Conservation (phyloP, 2,113 vertebrate species). For the Clarias magur region DNA sequence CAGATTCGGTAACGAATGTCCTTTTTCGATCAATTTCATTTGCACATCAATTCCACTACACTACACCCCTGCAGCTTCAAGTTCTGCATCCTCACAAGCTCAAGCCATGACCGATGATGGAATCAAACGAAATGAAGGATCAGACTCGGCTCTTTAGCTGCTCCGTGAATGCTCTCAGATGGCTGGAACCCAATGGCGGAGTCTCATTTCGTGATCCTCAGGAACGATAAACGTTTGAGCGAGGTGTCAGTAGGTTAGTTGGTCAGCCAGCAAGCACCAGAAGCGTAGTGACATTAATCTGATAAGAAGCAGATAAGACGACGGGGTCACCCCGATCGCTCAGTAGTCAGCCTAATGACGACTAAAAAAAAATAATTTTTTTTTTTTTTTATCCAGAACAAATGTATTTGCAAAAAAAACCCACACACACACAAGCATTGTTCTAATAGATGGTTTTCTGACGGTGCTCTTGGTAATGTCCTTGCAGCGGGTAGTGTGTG, state of each 20-base stretch:
- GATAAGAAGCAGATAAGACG: not conserved
- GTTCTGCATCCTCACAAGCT: not conserved
- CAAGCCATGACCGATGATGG: not conserved
- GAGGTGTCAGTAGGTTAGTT: slow-evolving; percentile 31
- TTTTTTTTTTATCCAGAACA: too few relatives aligned
- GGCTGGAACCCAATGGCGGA: not conserved
- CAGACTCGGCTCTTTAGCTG: not conserved
- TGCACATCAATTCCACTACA: not conserved
- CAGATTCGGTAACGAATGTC: not conserved
- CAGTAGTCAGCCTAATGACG: not conserved
- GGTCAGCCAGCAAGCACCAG: slow-evolving; percentile 1
- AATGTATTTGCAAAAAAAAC: not conserved
- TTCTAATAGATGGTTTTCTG: not conserved
- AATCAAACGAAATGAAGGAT: slow-evolving; percentile 10
- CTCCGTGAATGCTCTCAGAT: not conserved
- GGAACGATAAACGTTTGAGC: not conserved
- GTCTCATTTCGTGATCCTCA: not conserved
- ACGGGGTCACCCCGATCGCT: slow-evolving; percentile 6
- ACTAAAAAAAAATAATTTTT: too few relatives aligned
- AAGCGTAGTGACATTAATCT: not conserved
- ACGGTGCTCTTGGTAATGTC: not conserved
- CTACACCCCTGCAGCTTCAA: not conserved
- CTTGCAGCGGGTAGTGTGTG: not conserved
- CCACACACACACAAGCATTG: not conserved
- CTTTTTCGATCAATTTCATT: not conserved